phyloP scores from a whole-genome alignment of 2,888 invertebrate genomes.

The Erebia aethiops region DNA sequence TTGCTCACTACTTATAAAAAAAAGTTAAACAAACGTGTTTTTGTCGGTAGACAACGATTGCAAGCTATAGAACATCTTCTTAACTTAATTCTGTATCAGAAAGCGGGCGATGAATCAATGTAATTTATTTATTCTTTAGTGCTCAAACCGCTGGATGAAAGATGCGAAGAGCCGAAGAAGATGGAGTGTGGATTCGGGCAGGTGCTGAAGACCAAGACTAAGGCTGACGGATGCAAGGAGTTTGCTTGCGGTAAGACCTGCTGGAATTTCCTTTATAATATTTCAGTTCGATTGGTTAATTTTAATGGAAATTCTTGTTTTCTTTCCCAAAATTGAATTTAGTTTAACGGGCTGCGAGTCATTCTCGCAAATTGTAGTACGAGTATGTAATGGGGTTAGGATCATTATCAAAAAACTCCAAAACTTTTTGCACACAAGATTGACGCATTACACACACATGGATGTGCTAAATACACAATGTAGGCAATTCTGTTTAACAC shows the following conservation, averaged over 20 bases:
- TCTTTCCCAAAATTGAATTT: too few species aligned
- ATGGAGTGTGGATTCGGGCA: slow-evolving; percentile 89
- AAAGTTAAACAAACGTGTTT: neutral
- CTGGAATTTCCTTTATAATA: neutral
- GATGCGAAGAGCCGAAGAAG: slow-evolving; percentile 86
- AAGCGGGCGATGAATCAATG: neutral
- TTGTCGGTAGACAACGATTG: neutral
- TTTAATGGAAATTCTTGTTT: too few species aligned
- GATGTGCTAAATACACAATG: too few species aligned
- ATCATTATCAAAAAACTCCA: too few species aligned
- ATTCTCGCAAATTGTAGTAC: too few species aligned
- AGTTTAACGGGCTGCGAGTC: too few species aligned
- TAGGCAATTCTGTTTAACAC: too few species aligned
- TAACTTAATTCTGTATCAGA: neutral
- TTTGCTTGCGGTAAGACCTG: slow-evolving; percentile 85
- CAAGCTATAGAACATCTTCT: too few species aligned
- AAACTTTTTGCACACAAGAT: too few species aligned
- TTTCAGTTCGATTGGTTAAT: neutral
- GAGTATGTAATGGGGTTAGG: too few species aligned
- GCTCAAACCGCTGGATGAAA: slow-evolving; percentile 67
- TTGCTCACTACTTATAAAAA: too few species aligned
- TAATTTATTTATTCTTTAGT: slow-evolving; percentile 60
- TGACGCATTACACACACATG: too few species aligned
- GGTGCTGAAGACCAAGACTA: slow-evolving; percentile 85
- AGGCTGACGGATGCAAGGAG: slow-evolving; percentile 86